These are phyloP conservation scores for Pelecanus crispus DNA, from an alignment of 2,113 vertebrate genomes.

Conservation along the genomic window DNA sequence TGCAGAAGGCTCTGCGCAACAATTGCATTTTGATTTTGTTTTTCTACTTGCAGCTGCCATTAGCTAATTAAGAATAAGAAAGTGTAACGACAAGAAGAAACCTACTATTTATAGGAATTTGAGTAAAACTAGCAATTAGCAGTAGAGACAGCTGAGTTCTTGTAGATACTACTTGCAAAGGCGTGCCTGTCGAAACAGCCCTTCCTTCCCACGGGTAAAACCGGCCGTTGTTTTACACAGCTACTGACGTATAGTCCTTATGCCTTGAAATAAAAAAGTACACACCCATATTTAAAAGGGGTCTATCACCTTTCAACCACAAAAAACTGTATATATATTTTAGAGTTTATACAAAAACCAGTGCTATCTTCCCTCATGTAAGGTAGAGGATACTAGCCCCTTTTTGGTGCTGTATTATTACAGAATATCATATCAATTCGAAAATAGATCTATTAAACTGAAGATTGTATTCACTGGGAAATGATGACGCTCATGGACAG, in stretches of 20 bases:
- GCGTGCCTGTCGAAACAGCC: neutral
- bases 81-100: neutral
- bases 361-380: neutral
- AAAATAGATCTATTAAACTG: neutral
- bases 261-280: neutral
- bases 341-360: neutral
- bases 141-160: neutral
- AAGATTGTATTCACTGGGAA: neutral
- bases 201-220: neutral
- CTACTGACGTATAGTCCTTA: neutral
- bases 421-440: neutral
- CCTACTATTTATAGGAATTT: neutral
- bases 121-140: neutral
- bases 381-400: too few relatives aligned
- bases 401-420: neutral
- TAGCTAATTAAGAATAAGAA: neutral
- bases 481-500: neutral
- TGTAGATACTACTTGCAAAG: rapidly evolving
- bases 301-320: neutral
- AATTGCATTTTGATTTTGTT: neutral
- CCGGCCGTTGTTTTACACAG: neutral
- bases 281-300: neutral
- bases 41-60: neutral
- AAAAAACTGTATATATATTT: too few relatives aligned
- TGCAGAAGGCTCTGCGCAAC: neutral